phyloP scores from a whole-genome alignment of 92 coral and sea anemone genomes.

The Heliopora coerulea region DNA sequence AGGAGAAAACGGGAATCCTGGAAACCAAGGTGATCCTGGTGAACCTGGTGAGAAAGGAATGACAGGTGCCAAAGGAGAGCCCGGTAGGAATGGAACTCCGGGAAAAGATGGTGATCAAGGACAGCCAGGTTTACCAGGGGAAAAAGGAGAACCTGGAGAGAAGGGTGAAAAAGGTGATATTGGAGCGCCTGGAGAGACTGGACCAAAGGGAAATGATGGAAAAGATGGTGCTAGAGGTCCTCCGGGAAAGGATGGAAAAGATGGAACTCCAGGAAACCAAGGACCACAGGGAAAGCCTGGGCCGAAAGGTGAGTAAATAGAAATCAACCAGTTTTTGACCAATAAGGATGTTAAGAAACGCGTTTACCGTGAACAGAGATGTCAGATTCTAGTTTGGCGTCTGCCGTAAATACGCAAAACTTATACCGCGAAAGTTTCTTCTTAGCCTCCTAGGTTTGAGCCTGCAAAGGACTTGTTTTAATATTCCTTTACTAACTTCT shows the following conservation, averaged over 20 bases:
- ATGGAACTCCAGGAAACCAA: too few relatives aligned
- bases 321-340: background rate
- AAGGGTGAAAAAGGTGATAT: background rate
- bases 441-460: too few relatives aligned
- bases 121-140: conserved; percentile 5
- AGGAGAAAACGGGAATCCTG: conserved; percentile 23
- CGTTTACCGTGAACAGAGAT: too few relatives aligned
- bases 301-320: background rate
- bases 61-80: conserved; percentile 4
- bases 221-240: too few relatives aligned
- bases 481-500: too few relatives aligned
- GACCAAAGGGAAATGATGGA: too few relatives aligned
- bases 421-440: too few relatives aligned
- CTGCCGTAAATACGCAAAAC: too few relatives aligned
- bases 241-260: too few relatives aligned
- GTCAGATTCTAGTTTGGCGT: too few relatives aligned
- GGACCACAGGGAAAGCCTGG: conserved; percentile 15
- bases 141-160: conserved; percentile 2
- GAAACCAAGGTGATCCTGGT: conserved; percentile 21
- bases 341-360: background rate
- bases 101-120: conserved; percentile 3
- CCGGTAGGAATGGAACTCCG: background rate
- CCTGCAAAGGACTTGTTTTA: too few relatives aligned
- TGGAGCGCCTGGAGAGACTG: too few relatives aligned
- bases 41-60: conserved; percentile 11